phyloP scores from a whole-genome alignment of 2,797 vertebrate genomes.

The Danio tinwini region DNA sequence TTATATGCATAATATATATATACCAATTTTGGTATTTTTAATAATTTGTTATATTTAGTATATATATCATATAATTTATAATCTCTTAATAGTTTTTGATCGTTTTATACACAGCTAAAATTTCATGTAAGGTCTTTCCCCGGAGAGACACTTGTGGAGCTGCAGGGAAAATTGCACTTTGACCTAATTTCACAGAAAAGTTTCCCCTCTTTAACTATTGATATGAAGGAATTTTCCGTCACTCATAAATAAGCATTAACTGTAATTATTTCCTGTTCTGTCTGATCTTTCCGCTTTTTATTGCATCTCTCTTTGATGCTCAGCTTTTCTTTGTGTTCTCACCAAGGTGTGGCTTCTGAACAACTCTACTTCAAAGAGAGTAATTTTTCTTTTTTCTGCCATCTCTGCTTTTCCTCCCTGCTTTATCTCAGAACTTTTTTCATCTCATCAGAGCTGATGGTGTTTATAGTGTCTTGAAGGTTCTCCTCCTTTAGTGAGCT shows the following conservation, averaged over 20 bases:
- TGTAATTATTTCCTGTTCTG: slow-evolving; percentile 40
- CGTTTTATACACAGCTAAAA: background rate
- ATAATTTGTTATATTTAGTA: background rate
- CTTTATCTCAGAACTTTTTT: slow-evolving; percentile 26
- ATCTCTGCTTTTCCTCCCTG: background rate
- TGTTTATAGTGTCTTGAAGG: slow-evolving; percentile 18
- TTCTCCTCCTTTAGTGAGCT: slow-evolving; percentile 7
- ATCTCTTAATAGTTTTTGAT: background rate
- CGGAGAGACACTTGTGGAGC: background rate
- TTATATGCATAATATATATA: background rate
- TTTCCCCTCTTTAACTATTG: background rate
- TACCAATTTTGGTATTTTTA: background rate
- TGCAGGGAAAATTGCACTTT: background rate
- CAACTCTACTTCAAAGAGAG: slow-evolving; percentile 49
- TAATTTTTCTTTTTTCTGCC: slow-evolving; percentile 33
- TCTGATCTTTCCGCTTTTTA: slow-evolving; percentile 60
- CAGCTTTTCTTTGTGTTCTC: slow-evolving; percentile 47
- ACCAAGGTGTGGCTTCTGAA: slow-evolving; percentile 33
- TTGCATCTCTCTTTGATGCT: slow-evolving; percentile 57
- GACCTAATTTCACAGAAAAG: background rate
- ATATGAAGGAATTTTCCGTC: background rate
- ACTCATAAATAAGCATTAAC: slow-evolving; percentile 15
- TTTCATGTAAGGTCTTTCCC: background rate
- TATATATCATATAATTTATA: background rate
- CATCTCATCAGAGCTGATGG: background rate